Evolutionary conservation across 2,113 vertebrate species (phyloP), one percentile per base, ranked within the genome.

Genomic region (Siniperca knerii): DNA sequence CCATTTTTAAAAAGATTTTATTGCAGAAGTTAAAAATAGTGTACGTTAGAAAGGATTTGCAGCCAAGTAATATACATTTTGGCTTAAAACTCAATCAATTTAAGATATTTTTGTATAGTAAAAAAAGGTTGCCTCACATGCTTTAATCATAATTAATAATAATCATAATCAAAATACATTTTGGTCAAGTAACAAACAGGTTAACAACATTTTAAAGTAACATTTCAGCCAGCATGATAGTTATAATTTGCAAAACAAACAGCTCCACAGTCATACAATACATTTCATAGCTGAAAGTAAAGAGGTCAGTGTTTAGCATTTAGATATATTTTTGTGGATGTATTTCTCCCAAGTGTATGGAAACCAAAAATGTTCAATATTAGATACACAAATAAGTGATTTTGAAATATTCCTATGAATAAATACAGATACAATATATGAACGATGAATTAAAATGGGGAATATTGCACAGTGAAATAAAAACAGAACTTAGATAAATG

Each of bases 1-100:
- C 62, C 55, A 13, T 77, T 60, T 40, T 40, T 13, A 35, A 66
- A 29, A 44, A 69, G 25, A 21, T 33, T 85, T 69, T 77, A 79
- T 25, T 76, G 35, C 52, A 52, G 8, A 54, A 48, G 25, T 29
- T 52, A 23, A 66, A 48, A 37, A 9, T 8, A 57, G 3, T 23
- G 23, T 12, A 8, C 2, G 8, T 44, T 37, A 20, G 23, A 66
- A 18, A 10, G 8, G 0, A 66, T 37, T 42, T 64, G 2, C 6
- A 60, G 37, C 25, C 40, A 60, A 10, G 25, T 69, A 16, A 54
- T 1, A 46, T 10, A 35, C 13, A 74, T 33, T 55, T 25, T 20
- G 11, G 40, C 4, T 52, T 75, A 11, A 67, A 55, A 66, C 8
- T 42, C 4, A 57, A 18, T 33, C 1, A 40, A 21, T 54, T 61